A percentile compares a stretch with the other conserved stretches of the same genome.
Evolutionary conservation across 2,888 invertebrate species (phyloP).

Genomic region (Drosophila rellima): DNA sequence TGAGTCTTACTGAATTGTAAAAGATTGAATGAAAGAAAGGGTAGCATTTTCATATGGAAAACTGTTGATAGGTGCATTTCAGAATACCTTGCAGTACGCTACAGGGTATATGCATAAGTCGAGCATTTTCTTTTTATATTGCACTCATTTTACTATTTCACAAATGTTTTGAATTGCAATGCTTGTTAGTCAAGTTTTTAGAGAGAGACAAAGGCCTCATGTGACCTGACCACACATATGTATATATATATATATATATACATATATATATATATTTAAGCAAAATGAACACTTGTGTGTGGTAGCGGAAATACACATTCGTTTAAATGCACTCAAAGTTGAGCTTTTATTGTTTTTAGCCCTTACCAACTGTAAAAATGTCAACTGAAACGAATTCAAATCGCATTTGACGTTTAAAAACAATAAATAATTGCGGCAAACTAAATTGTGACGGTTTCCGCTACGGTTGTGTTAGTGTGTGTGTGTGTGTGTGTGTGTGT

Average conservation of each 20-base stretch:
- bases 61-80: not conserved
- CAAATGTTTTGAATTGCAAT: conserved; percentile 41
- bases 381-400: conserved; percentile 43
- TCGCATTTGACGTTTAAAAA: conserved; percentile 48
- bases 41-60: not conserved
- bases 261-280: too few species aligned
- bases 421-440: conserved; percentile 60
- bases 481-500: conserved; percentile 4
- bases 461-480: not conserved
- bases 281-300: not conserved
- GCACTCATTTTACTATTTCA: not conserved
- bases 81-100: not conserved
- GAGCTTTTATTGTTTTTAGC: conserved; percentile 45
- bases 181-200: conserved; percentile 42
- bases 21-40: too few species aligned
- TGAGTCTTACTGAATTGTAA: not conserved
- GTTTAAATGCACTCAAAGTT: conserved; percentile 24
- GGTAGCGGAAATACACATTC: conserved; percentile 21
- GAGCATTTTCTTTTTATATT: not conserved
- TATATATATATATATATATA: too few species aligned
- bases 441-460: conserved; percentile 49
- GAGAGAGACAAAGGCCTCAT: conserved; percentile 36
- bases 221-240: not conserved
- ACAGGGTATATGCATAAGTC: not conserved
- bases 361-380: conserved; percentile 29